Conservation (phyloP, 2,113 vertebrate genomes). For the Bufo bufo region DNA sequence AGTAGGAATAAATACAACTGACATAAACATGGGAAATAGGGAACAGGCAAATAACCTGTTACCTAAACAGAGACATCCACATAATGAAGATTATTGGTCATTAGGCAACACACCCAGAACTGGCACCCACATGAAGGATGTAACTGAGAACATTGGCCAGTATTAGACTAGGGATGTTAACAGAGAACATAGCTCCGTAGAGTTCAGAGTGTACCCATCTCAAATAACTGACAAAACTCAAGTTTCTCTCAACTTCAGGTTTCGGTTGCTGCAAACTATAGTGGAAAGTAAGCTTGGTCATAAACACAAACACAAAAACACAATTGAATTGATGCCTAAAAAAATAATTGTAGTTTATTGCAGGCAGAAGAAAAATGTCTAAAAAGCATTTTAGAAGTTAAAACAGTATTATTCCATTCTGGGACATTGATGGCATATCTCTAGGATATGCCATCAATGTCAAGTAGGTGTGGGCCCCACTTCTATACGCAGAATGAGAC, state of each 20-base stretch:
- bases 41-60: background rate
- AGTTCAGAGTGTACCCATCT: constrained; percentile 18
- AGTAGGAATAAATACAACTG: background rate
- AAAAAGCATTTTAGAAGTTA: no score
- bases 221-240: constrained; percentile 22
- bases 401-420: no score
- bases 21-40: background rate
- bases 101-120: background rate
- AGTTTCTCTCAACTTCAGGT: background rate
- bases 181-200: background rate
- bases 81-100: background rate
- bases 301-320: background rate
- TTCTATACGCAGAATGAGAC: no score
- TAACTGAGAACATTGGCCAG: background rate
- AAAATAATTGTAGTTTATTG: background rate
- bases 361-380: background rate
- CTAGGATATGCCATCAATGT: no score
- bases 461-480: no score
- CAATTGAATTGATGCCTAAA: background rate
- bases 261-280: background rate
- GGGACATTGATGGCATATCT: no score
- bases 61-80: background rate
- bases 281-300: background rate
- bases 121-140: background rate
- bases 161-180: background rate